phyloP scores from a whole-genome alignment of 30 jellyfish, hydroid and myxozoan species.

The Turritopsis rubra region DNA sequence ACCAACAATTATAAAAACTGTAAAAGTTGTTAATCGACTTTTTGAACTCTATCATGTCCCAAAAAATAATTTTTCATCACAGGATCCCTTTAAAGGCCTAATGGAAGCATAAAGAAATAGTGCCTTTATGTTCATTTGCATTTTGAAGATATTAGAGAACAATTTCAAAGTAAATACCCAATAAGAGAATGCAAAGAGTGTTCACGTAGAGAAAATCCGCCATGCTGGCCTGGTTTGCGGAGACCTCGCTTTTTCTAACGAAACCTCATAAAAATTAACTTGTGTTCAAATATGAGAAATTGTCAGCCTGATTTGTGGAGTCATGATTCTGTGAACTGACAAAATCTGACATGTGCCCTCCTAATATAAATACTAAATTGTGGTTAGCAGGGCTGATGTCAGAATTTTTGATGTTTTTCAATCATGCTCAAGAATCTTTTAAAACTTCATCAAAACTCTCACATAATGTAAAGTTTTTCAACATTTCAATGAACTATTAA shows the following conservation, averaged over 20 bases:
- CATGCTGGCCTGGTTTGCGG: neutral
- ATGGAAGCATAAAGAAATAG: neutral
- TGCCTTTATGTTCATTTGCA: neutral
- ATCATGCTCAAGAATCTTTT: neutral
- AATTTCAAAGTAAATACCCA: neutral
- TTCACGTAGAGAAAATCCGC: neutral
- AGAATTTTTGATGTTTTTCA: neutral
- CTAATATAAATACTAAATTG: neutral
- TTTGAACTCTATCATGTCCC: no score
- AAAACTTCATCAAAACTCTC: neutral
- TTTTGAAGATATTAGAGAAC: neutral
- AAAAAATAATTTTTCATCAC: no score
- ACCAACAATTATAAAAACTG: no score
- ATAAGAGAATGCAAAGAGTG: neutral
- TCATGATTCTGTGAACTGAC: neutral
- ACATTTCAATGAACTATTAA: neutral
- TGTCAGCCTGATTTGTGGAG: neutral
- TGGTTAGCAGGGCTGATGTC: neutral
- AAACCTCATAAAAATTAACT: neutral
- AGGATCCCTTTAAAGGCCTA: neutral
- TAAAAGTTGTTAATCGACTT: no score
- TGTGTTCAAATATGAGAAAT: neutral
- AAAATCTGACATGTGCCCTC: neutral
- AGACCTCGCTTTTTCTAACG: neutral
- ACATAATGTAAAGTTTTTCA: neutral